These are phyloP conservation scores for Drosophila tristis DNA, from an alignment of 1,140 invertebrate genomes.

Conservation along the genomic window DNA sequence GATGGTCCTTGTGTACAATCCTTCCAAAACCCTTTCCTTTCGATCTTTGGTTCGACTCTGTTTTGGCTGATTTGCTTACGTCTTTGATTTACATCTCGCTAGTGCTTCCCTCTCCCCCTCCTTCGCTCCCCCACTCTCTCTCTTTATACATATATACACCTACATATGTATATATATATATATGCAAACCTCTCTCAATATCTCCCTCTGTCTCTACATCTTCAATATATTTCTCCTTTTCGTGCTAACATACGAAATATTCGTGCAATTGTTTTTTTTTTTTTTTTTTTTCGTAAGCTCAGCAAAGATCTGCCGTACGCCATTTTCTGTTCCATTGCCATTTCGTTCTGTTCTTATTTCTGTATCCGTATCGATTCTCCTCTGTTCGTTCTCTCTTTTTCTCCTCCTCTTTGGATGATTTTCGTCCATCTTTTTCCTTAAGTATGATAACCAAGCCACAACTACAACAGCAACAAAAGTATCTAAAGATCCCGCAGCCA, in stretches of 20 bases:
- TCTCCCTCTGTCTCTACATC: constrained; percentile 24
- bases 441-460: constrained; percentile 53
- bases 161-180: constrained; percentile 29
- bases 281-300: constrained; percentile 33
- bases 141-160: neutral
- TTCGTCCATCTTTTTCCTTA: constrained; percentile 30
- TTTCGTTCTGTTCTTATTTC: constrained; percentile 9
- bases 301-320: constrained; percentile 16
- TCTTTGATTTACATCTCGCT: constrained; percentile 3
- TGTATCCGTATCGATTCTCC: constrained; percentile 1
- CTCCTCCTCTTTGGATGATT: constrained; percentile 25
- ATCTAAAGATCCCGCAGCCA: constrained; percentile 41
- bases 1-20: constrained; percentile 93
- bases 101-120: constrained; percentile 3
- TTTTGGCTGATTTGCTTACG: constrained; percentile 4
- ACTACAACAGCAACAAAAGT: constrained; percentile 54
- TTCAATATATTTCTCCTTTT: constrained; percentile 23
- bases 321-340: constrained; percentile 11
- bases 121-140: constrained; percentile 9
- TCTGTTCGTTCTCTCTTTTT: constrained; percentile 27
- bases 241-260: constrained; percentile 18
- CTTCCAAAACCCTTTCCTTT: constrained; percentile 40
- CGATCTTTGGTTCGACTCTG: constrained; percentile 14
- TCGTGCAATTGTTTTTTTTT: neutral
- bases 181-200: constrained; percentile 24